phyloP scores from a whole-genome alignment of 2,888 invertebrate genomes.

The Dryobota labecula region DNA sequence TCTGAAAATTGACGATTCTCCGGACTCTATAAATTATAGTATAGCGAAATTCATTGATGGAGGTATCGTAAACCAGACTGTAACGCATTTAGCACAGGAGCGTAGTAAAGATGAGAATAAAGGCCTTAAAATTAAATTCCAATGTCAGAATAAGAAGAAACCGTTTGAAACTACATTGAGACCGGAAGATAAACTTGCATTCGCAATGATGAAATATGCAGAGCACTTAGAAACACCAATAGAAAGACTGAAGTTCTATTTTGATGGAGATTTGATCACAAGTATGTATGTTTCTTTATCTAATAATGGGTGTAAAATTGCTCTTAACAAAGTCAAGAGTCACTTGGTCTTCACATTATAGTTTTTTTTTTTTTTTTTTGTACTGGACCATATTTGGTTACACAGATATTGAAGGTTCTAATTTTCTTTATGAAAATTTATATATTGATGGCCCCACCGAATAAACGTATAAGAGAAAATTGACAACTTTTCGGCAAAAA shows the following conservation, averaged over 20 bases:
- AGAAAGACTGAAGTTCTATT: constrained; percentile 85
- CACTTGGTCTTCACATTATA: no score
- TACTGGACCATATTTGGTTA: no score
- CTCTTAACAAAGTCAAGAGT: no score
- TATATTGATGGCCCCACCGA: no score
- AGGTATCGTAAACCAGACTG: constrained; percentile 79
- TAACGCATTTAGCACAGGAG: constrained; percentile 67
- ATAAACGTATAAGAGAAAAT: no score
- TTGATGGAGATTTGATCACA: constrained; percentile 86
- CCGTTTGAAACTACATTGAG: constrained; percentile 76
- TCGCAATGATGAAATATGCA: constrained; percentile 86
- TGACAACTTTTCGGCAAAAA: no score
- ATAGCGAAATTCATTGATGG: constrained; percentile 87
- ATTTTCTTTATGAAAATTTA: no score
- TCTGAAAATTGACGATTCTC: constrained; percentile 82
- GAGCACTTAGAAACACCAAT: constrained; percentile 83
- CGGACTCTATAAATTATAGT: constrained; percentile 82
- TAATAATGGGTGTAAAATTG: background rate
- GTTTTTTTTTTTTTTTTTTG: no score
- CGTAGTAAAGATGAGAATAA: constrained; percentile 36
- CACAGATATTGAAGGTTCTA: no score
- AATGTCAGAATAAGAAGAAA: constrained; percentile 83
- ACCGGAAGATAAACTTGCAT: constrained; percentile 77
- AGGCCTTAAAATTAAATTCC: constrained; percentile 84
- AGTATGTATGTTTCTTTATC: background rate